Conservation (phyloP, 2,797 vertebrate species). For the Poeciliopsis gracilis region DNA sequence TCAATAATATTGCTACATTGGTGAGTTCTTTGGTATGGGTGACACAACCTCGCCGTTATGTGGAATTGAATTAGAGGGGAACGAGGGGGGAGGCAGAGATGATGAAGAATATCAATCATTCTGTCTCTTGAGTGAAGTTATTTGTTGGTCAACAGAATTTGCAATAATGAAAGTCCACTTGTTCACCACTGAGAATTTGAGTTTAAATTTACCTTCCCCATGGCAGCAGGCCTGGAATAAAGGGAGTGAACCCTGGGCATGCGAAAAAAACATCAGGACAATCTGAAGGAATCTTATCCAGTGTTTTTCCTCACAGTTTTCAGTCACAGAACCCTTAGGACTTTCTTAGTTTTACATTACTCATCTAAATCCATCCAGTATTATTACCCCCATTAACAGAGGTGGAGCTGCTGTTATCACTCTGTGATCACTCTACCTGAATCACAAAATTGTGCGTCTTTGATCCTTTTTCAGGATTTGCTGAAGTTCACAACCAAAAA, state of each 20-base stretch:
- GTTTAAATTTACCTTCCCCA: slow-evolving; percentile 75
- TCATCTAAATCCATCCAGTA: slow-evolving; percentile 54
- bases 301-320: slow-evolving; percentile 43
- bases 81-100: slow-evolving; percentile 77
- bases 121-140: slow-evolving; percentile 85
- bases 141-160: slow-evolving; percentile 83
- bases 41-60: slow-evolving; percentile 81
- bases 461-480: slow-evolving; percentile 13
- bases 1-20: slow-evolving; percentile 77
- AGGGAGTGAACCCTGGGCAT: slow-evolving; percentile 36
- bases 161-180: slow-evolving; percentile 88
- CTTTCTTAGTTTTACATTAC: slow-evolving; percentile 25
- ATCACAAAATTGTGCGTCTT: slow-evolving; percentile 13
- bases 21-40: slow-evolving; percentile 81
- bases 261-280: slow-evolving; percentile 47
- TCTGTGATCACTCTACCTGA: slow-evolving; percentile 45
- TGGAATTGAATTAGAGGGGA: slow-evolving; percentile 84
- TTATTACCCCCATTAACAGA: slow-evolving; percentile 68
- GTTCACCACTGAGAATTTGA: slow-evolving; percentile 78
- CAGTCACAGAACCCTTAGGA: slow-evolving; percentile 53
- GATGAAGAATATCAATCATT: slow-evolving; percentile 90
- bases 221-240: slow-evolving; percentile 56
- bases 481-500: slow-evolving; percentile 39
- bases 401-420: slow-evolving; percentile 50
- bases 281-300: slow-evolving; percentile 48